Evolutionary conservation across 2,888 invertebrate species (phyloP).

Genomic region (Cosmopolites sordidus): DNA sequence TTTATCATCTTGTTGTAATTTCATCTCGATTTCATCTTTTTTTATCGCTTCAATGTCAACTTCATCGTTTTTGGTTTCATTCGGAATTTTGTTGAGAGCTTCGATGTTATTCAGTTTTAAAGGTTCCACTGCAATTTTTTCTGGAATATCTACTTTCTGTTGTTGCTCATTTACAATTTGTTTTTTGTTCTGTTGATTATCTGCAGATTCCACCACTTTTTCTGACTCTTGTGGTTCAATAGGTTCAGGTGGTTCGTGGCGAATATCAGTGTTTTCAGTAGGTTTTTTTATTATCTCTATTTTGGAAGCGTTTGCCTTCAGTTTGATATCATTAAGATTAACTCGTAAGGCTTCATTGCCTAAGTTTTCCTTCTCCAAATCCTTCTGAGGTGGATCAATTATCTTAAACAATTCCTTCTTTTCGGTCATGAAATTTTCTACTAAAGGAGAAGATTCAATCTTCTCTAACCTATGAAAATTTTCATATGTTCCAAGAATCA

Average conservation of each 20-base stretch:
- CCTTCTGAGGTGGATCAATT: constrained; percentile 5
- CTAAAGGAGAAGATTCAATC: constrained; percentile 48
- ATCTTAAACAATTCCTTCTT: constrained; percentile 6
- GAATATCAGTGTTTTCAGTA: constrained; percentile 41
- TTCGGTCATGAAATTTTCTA: constrained; percentile 9
- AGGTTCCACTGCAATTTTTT: neutral
- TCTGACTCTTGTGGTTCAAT: constrained; percentile 37
- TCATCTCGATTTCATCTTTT: constrained; percentile 48
- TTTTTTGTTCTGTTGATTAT: neutral
- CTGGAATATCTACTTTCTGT: neutral
- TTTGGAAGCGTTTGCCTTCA: neutral
- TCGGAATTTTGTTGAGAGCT: neutral
- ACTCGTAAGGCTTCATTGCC: neutral
- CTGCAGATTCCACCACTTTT: constrained; percentile 4
- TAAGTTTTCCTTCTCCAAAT: constrained; percentile 1
- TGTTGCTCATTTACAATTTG: constrained; percentile 2
- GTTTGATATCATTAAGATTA: neutral
- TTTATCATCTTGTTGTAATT: constrained; percentile 41
- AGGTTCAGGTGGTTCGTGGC: constrained; percentile 47
- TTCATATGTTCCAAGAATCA: constrained; percentile 88
- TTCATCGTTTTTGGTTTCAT: constrained; percentile 42
- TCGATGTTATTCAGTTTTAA: neutral
- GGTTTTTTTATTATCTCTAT: constrained; percentile 4
- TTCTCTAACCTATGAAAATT: constrained; percentile 64
- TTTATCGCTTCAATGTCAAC: constrained; percentile 49